Evolutionary conservation across 2,888 invertebrate genomes (phyloP), one percentile per base, ranked within the genome.

Genomic region (Cabera pusaria): DNA sequence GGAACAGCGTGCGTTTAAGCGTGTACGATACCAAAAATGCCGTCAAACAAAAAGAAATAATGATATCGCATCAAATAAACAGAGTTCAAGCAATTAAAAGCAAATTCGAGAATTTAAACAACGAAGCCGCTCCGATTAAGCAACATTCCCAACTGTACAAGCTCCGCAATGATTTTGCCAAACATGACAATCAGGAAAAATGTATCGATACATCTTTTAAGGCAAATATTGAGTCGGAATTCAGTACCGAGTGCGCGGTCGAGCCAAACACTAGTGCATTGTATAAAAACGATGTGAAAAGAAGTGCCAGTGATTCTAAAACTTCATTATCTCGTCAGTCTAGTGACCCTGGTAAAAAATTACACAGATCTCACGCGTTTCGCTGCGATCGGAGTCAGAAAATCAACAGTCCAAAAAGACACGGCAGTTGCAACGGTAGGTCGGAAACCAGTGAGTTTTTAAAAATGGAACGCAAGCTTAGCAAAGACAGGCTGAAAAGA

Each of bases 81-180:
- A 85, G 92, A 79, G 93, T 93, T 23, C 92, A 91, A 83, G 90
- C 90, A 28, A 92, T 93, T 46, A 92, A 91, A 66, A 92, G 85
- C 72, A 91, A 91, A 76, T 93, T 93, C 61, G 93, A 93, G 60
- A 90, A 80, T 64, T 66, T 90, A 32, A 87, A 66, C 38, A 59
- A 56, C 2, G 82, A 85, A 23, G 69, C 56, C 35, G 66, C 71
- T n/a, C 59, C 68, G 6, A 31, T 64, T n/a, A 58, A 49, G 40
- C 58, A 36, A 22, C 25, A 24, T 5, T 44, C 56, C 34, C 68
- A 69, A 24, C 52, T 69, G 61, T 59, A 46, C 29, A 66, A 64
- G 58, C 56, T 60, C 5, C 59, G 53, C 42, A 64, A 68, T 55
- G 41, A 38, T 3, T 42, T 21, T 38, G 44, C 44, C 23, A 42